These are phyloP conservation scores for Pseudochirops cupreus DNA, from an alignment of 2,797 vertebrate genomes.

Conservation along the genomic window DNA sequence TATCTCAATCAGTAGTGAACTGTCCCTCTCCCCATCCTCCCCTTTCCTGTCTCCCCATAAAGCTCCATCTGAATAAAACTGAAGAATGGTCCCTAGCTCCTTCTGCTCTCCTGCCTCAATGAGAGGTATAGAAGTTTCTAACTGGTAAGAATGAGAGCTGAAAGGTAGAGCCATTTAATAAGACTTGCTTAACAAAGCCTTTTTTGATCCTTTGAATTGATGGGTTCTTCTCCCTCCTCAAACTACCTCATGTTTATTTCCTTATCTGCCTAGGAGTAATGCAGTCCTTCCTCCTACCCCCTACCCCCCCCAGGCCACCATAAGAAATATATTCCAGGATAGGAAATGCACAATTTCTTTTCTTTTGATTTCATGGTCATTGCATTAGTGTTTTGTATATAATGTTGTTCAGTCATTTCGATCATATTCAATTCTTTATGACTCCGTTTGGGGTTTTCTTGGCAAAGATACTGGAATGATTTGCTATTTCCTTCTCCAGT, in stretches of 20 bases:
- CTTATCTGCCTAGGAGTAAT: neutral
- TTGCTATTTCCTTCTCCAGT: neutral
- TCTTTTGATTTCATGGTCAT: neutral
- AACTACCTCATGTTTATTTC: neutral
- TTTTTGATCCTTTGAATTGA: neutral
- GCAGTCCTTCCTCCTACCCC: too few species aligned
- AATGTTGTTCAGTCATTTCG: neutral
- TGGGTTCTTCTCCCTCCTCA: neutral
- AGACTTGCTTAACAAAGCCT: neutral
- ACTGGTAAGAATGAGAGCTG: neutral
- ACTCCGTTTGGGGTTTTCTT: neutral
- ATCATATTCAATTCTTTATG: neutral
- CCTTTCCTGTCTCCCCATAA: neutral
- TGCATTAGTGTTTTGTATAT: neutral
- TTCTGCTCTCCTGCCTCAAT: neutral
- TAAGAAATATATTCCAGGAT: neutral
- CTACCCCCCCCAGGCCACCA: rapidly evolving
- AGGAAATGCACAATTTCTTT: neutral
- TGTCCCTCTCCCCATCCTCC: too few species aligned
- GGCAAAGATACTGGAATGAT: neutral
- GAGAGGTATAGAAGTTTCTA: neutral
- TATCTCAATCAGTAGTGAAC: neutral
- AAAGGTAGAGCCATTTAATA: neutral
- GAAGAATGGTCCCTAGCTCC: neutral
- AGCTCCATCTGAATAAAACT: neutral